Evolutionary conservation across 2,797 vertebrate species (phyloP).

Genomic region (Poeciliopsis presidionis): DNA sequence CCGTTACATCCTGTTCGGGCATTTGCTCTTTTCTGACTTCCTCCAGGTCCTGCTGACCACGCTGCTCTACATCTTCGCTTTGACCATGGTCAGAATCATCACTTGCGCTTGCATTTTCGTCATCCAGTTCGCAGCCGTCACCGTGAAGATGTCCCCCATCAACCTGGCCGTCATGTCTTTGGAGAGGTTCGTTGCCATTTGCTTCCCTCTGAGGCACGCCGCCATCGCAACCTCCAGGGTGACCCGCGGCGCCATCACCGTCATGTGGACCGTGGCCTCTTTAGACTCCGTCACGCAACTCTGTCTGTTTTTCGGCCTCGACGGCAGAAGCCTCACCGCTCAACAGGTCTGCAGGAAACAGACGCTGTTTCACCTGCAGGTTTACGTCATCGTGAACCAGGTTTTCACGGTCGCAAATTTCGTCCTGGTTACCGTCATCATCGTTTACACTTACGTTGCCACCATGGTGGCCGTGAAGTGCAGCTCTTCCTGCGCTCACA

Average conservation of each 20-base stretch:
- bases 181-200: conserved; percentile 69
- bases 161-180: conserved; percentile 70
- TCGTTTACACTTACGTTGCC: conserved; percentile 60
- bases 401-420: conserved; percentile 47
- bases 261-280: conserved; percentile 52
- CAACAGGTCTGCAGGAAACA: conserved; percentile 14
- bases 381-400: conserved; percentile 25
- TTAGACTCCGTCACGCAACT: conserved; percentile 39
- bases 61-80: conserved; percentile 55
- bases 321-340: conserved; percentile 1
- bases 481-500: conserved; percentile 5
- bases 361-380: conserved; percentile 2
- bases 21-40: conserved; percentile 72
- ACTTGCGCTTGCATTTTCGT: conserved; percentile 44
- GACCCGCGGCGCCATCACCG: conserved; percentile 26
- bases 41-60: conserved; percentile 51
- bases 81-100: conserved; percentile 39
- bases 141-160: conserved; percentile 52
- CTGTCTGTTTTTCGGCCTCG: conserved; percentile 32
- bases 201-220: conserved; percentile 65
- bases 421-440: conserved; percentile 40
- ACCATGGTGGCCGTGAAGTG: conserved; percentile 48
- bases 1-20: conserved; percentile 72
- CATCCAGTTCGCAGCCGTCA: conserved; percentile 9
- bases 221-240: conserved; percentile 32